Conservation (phyloP, 2,797 vertebrate species). For the Crenichthys baileyi region DNA sequence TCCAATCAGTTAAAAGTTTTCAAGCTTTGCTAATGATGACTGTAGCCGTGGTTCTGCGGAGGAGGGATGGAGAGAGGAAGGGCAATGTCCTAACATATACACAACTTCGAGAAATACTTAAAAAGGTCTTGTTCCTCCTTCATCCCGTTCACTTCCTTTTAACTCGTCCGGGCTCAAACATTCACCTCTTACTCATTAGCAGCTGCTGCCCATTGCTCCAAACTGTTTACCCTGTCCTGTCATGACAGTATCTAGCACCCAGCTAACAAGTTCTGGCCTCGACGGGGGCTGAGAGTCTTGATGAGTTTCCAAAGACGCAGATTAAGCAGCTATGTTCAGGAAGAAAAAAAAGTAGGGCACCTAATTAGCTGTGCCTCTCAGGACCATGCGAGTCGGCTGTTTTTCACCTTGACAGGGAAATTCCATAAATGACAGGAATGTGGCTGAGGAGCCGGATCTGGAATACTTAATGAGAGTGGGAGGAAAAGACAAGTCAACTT, state of each 20-base stretch:
- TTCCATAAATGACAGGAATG: slow-evolving; percentile 67
- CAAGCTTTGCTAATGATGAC: slow-evolving; percentile 69
- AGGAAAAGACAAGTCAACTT: slow-evolving; percentile 52
- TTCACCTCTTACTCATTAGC: slow-evolving; percentile 78
- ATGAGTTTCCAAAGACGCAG: slow-evolving; percentile 66
- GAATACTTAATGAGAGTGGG: slow-evolving; percentile 56
- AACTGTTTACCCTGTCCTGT: slow-evolving; percentile 72
- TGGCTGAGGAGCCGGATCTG: slow-evolving; percentile 43
- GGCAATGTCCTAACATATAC: slow-evolving; percentile 67
- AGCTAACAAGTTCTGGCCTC: slow-evolving; percentile 66
- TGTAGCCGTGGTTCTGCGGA: slow-evolving; percentile 47
- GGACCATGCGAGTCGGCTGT: slow-evolving; percentile 54
- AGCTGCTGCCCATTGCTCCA: slow-evolving; percentile 60
- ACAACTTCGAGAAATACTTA: slow-evolving; percentile 61
- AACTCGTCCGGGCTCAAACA: slow-evolving; percentile 61
- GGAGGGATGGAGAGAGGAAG: slow-evolving; percentile 56
- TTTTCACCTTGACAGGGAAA: slow-evolving; percentile 71
- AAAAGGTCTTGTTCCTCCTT: slow-evolving; percentile 64
- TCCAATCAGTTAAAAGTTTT: slow-evolving; percentile 45
- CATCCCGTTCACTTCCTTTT: slow-evolving; percentile 46
- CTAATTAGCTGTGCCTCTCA: slow-evolving; percentile 74
- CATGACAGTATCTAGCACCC: slow-evolving; percentile 59
- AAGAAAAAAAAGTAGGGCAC: slow-evolving; percentile 57
- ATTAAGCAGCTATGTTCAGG: slow-evolving; percentile 56
- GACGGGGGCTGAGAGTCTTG: slow-evolving; percentile 61